Evolutionary conservation across 2,888 invertebrate genomes (phyloP), one percentile per base, ranked within the genome.

Genomic region (Ferrisia virgata): DNA sequence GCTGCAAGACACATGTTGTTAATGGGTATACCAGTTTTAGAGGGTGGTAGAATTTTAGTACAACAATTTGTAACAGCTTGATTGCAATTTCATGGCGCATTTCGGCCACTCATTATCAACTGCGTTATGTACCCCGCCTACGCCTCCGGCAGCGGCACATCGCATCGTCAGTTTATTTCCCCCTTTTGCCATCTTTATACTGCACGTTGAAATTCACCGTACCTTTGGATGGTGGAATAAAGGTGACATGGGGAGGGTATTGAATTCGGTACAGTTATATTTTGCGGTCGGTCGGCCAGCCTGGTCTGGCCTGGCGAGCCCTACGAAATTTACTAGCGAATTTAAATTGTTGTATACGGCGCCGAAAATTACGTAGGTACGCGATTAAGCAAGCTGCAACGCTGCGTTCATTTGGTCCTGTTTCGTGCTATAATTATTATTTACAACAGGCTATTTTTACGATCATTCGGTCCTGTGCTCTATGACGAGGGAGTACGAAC

Each of bases 21-120:
- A 72, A 72, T 72, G 72, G 72, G 72, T 33, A 47, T 47, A 72
- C 72, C 36, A 33, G 72, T n/a, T 33, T 64, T 64, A 64, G 58
- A 33, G 72, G 72, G 72, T 72, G 33, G 72, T 72, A 33, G 72
- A 72, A 72, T 72, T 72, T 72, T 72, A n/a, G n/a, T n/a, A 33
- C 64, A 82, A 82, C 69, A 58, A 82, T 82, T 82, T 82, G 69
- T 69, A 82, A 82, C 82, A 82, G 82, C 82, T 82, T 82, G 82
- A 82, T 82, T 69, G 69, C 69, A 64, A 53, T 82, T 64, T 82
- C 64, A 82, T 82, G 82, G 69, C 82, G 43, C 13, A 72, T 72
- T 33, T 72, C 72, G 72, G 72, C 72, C 72, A 72, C 72, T 72
- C 72, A 72, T 72, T 72, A 72, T 72, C 72, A 72, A 72, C 72